Base-by-base conservation (phyloP, 2,888 invertebrate genomes). In the Caenorhabditis panamensis region DNA sequence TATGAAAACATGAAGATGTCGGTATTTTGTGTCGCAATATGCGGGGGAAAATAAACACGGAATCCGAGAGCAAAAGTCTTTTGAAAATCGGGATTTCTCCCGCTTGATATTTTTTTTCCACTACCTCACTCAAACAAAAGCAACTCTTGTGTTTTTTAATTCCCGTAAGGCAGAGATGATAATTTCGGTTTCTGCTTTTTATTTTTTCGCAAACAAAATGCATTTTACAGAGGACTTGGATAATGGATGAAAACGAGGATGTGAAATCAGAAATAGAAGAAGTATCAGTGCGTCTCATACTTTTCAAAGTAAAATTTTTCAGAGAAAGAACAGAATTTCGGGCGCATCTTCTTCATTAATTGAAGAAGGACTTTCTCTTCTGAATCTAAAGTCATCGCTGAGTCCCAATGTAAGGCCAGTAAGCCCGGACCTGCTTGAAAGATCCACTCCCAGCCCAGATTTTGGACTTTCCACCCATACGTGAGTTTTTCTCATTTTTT, bases 191-290 rank as follows among this genome's bases (percentile, higher is more conserved):
- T 31, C 5, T 31, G 9, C 9, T 31, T 31, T 4, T 31, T 9
- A 31, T 31, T 31, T 6, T 31, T 31, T 31, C 9, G 9, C 31
- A 31, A 31, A 31, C 9, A 31, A 31, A 31, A 31, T n/a, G n/a
- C n/a, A n/a, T n/a, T n/a, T 28, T 37, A 2, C 66, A 72, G 79
- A 59, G 63, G n/a, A 72, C 72, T 79, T 79, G 79, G 79, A 79
- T 68, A 61, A 83, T 83, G 83, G 69, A 62, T 76, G 83, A 83
- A 36, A 72, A 59, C 49, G 78, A 81, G 37, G 72, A 83, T 51
- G 71, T 54, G 28, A 79, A 79, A 22, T 13, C 58, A 28, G 36
- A 41, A 5, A n/a, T 44, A 28, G 31, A 63, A n/a, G 47, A 8
- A 8, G 41, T 44, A 16, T 6, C 47, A 9, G 66, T 47, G 53